Evolutionary conservation across 2,113 vertebrate genomes (phyloP), one percentile per base, ranked within the genome.

Genomic region (Salvator merianae): DNA sequence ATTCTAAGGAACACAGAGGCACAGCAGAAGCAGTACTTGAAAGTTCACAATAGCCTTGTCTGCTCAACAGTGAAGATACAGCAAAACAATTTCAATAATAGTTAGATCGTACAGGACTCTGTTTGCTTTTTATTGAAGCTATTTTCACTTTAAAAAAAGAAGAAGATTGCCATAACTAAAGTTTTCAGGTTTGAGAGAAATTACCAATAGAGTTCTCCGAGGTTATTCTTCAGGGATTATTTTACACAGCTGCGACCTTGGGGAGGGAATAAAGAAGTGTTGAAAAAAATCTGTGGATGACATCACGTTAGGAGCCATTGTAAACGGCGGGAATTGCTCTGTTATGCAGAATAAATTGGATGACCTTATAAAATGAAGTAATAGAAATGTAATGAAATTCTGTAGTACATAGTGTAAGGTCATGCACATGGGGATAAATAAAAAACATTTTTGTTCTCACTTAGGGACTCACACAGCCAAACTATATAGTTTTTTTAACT

Each of bases 291-390:
- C 3, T 72, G 28, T 84, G 26, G n/a, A 30, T 68, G 63, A n/a
- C 73, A 53, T 43, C 7, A 55, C 68, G 43, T 53, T 83, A 66
- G 62, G 53, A 82, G 36, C 36, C 53, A 73, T 63, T 47, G 53
- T 63, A 82, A 74, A 73, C 43, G 28, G 13, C 8, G 8, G 43
- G 53, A 73, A 72, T 72, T 38, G 43, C 43, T 36, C n/a, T 4
- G 5, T 70, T 81, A 81, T 36, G n/a, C 79, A 70, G 79, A 53
- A 81, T 81, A 81, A 70, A 70, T 70, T 38, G 26, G 40, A 77
- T 77, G 73, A 69, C 74, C 73, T 83, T 76, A 77, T 75, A 83
- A 76, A 83, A 76, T 36, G 5, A 24, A 83, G 13, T 53, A 43
- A 66, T 69, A 38, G 63, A 77, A 53, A 77, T 47, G 32, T 53